Percentiles rank a stretch among this genome's conserved stretches.
Evolutionary conservation across 2,797 vertebrate species (phyloP).

Genomic region (Acridotheres tristis): DNA sequence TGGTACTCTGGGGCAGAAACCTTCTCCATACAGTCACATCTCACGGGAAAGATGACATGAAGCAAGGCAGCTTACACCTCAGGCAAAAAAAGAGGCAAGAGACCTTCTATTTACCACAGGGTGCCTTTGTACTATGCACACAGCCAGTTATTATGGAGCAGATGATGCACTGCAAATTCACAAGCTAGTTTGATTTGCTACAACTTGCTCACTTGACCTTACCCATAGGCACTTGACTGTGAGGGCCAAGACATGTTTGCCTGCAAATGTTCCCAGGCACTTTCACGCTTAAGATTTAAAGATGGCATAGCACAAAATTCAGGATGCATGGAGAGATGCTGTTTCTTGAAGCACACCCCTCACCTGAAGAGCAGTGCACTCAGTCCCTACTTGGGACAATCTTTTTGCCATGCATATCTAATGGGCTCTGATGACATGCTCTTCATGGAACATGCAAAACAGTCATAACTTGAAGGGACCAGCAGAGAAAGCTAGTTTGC

Average conservation of each 20-base stretch:
- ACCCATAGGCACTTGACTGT: neutral
- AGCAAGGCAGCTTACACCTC: neutral
- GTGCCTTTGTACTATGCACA: neutral
- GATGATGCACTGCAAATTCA: neutral
- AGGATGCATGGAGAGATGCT: neutral
- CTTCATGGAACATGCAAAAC: neutral
- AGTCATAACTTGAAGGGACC: neutral
- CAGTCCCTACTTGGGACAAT: neutral
- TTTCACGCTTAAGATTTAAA: neutral
- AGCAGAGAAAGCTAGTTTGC: neutral
- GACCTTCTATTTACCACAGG: neutral
- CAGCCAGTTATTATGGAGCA: neutral
- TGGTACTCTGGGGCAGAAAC: neutral
- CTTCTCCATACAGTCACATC: neutral
- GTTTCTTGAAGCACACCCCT: neutral
- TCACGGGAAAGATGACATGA: neutral
- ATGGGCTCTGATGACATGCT: neutral
- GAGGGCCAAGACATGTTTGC: neutral
- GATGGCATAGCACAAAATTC: neutral
- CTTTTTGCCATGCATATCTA: neutral
- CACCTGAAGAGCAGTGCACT: neutral
- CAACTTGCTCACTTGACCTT: conserved; percentile 24
- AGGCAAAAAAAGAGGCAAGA: neutral
- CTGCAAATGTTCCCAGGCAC: neutral
- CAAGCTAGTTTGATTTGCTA: conserved; percentile 3